These are phyloP conservation scores for Eumerus sabulonum DNA, from an alignment of 2,888 invertebrate genomes.

Conservation along the genomic window DNA sequence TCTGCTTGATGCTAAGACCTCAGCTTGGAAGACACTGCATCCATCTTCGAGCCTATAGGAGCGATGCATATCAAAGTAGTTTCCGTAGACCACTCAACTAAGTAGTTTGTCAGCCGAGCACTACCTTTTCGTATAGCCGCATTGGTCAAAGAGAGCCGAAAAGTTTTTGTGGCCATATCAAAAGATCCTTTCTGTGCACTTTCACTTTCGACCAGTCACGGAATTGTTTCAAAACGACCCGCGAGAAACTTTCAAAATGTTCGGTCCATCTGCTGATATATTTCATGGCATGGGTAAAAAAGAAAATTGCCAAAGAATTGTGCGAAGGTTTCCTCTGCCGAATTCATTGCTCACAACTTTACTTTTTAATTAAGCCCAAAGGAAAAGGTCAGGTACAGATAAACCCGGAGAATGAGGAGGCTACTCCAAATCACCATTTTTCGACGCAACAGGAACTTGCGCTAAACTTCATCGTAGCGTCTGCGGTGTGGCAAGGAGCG, in stretches of 20 bases:
- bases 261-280: constrained; percentile 36
- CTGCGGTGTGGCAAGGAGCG: no score
- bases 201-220: constrained; percentile 11
- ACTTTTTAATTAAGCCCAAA: no score
- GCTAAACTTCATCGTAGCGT: no score
- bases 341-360: neutral
- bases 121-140: constrained; percentile 7
- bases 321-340: neutral
- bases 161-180: constrained; percentile 11
- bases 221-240: constrained; percentile 17
- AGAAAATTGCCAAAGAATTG: neutral
- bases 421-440: no score
- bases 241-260: constrained; percentile 11
- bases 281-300: constrained; percentile 13
- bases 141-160: constrained; percentile 13
- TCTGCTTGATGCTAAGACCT: no score
- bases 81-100: no score
- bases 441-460: no score
- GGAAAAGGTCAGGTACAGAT: no score
- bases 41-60: no score
- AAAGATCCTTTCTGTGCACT: neutral
- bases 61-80: no score
- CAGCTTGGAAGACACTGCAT: no score
- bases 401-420: no score
- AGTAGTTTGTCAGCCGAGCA: constrained; percentile 12